Evolutionary conservation across 2,113 vertebrate species (phyloP), one percentile per base, ranked within the genome.

Genomic region (Perca schrenkii): DNA sequence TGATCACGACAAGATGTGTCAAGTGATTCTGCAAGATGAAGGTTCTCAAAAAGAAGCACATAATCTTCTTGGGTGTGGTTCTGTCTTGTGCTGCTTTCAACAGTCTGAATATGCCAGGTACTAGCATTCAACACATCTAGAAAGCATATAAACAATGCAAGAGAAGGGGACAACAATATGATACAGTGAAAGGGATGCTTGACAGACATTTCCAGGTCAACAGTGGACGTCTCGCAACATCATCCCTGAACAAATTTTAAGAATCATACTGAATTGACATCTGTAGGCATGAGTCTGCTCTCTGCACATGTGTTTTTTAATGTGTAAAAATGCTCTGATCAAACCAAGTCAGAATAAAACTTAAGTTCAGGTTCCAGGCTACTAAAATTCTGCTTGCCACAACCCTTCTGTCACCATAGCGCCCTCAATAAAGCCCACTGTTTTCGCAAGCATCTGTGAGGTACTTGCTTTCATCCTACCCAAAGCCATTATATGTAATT

Each of bases 181-280:
- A 78, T 73, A 63, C 74, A 67, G 60, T 68, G 53, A 66, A 22
- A 86, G 46, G 62, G 40, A 83, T 21, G 49, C 28, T 67, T 85
- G 79, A 87, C 69, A 62, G 82, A 84, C 79, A 69, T 80, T 79
- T 90, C 82, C 15, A 75, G 86, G 80, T 80, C 76, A 66, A 40
- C 58, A n/a, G 65, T 71, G 80, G 85, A 91, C 81, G 76, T 49
- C 74, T 87, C 56, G 43, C 43, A 69, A 21, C 25, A 34, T 85
- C 52, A 58, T 57, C 57, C 40, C 54, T 40, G 1, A 62, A 73
- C 66, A 76, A 53, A 73, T 80, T 82, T 61, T 40, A 53, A 53
- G 68, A 84, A 74, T 62, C 72, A 80, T 17, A 46, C 13, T 36
- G 40, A 78, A 80, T 63, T 53, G 10, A n/a, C n/a, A 63, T 50